phyloP scores from a whole-genome alignment of 2,797 vertebrate species.

The Danio albolineatus region DNA sequence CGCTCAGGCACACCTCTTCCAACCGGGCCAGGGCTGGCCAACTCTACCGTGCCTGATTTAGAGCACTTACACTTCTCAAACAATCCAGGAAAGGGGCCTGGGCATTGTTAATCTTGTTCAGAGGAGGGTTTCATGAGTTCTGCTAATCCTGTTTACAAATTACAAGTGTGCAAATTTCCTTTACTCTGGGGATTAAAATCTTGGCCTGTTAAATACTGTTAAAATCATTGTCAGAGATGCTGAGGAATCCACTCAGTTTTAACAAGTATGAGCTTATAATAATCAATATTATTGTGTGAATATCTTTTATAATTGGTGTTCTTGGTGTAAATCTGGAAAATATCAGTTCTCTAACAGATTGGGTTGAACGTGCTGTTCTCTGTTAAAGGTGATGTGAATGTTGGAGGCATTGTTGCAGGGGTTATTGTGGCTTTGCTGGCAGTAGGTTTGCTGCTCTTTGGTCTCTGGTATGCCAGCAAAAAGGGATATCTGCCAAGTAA shows the following conservation, averaged over 20 bases:
- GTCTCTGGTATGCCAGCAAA: conserved; percentile 87
- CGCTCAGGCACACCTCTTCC: too few species aligned
- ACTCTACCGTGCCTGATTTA: too few species aligned
- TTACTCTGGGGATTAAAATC: too few species aligned
- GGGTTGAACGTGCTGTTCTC: background rate
- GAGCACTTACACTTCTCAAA: too few species aligned
- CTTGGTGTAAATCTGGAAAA: background rate
- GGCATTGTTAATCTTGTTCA: too few species aligned
- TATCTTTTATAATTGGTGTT: background rate
- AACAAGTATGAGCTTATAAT: background rate
- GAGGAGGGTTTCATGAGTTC: too few species aligned
- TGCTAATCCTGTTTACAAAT: too few species aligned
- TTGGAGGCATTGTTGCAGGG: conserved; percentile 87
- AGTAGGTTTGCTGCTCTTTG: conserved; percentile 78
- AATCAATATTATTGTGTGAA: background rate
- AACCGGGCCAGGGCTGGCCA: too few species aligned
- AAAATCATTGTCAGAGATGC: background rate
- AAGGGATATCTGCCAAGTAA: conserved; percentile 90
- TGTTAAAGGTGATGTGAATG: conserved; percentile 83
- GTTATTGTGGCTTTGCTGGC: conserved; percentile 85
- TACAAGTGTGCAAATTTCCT: too few species aligned
- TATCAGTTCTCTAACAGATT: background rate
- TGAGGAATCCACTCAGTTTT: too few species aligned
- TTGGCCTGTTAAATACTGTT: too few species aligned
- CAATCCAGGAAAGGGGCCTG: too few species aligned